phyloP scores from a whole-genome alignment of 2,113 vertebrate species.

The Pseudorectes ferrugineus region DNA sequence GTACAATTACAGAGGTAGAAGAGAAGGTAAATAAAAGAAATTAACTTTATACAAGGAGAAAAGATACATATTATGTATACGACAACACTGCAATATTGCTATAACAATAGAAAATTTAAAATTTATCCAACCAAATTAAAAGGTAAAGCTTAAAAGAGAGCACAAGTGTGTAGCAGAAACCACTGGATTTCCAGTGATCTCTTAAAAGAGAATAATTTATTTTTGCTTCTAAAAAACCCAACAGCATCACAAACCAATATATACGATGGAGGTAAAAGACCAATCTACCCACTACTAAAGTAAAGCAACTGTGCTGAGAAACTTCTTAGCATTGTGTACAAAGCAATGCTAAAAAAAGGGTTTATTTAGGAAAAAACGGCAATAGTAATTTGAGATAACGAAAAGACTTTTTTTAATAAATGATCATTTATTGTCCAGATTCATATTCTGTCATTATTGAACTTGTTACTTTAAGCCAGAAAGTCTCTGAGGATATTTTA shows the following conservation, averaged over 20 bases:
- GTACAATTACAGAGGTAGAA: neutral
- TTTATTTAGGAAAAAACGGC: neutral
- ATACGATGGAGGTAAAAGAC: neutral
- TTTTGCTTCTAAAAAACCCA: neutral
- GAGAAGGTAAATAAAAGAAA: neutral
- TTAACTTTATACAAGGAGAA: neutral
- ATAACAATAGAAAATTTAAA: neutral
- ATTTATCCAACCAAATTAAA: neutral
- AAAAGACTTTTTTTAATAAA: neutral
- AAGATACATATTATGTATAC: neutral
- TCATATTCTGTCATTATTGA: neutral
- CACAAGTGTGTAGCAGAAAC: neutral
- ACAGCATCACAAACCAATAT: neutral
- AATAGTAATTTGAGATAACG: neutral
- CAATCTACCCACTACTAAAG: neutral
- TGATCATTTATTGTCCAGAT: neutral
- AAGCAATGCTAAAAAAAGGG: neutral
- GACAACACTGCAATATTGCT: neutral
- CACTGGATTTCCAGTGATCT: neutral
- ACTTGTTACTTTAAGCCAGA: neutral
- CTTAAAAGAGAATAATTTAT: neutral
- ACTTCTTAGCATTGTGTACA: neutral
- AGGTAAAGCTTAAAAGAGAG: neutral
- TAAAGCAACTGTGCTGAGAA: neutral
- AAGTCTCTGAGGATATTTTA: neutral